These are phyloP conservation scores for Globia sparganii DNA, from an alignment of 2,888 invertebrate species.

Conservation along the genomic window DNA sequence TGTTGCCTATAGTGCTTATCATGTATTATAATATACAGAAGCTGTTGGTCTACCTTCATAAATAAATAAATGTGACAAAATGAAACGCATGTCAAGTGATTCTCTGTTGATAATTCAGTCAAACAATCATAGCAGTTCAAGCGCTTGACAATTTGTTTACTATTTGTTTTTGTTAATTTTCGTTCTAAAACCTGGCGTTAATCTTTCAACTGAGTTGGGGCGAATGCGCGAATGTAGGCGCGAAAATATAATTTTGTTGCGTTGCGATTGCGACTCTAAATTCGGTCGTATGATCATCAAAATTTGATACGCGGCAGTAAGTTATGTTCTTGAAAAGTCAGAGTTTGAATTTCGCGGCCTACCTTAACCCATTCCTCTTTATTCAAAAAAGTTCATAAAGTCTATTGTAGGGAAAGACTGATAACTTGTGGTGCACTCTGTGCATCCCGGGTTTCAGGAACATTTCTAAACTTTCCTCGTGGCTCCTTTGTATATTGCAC, in stretches of 20 bases:
- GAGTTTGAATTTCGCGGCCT: background rate
- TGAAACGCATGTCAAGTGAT: background rate
- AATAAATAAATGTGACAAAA: background rate
- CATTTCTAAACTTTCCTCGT: conserved; percentile 18
- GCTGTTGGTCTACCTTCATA: background rate
- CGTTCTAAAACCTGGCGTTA: background rate
- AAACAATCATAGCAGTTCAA: background rate
- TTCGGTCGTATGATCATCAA: background rate
- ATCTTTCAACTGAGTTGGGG: background rate
- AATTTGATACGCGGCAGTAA: background rate
- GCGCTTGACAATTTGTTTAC: background rate
- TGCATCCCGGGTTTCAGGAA: conserved; percentile 2
- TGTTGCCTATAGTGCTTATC: too few species aligned
- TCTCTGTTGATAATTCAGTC: background rate
- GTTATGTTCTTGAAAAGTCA: background rate
- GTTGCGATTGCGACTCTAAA: background rate
- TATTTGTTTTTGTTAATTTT: background rate
- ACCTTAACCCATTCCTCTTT: background rate
- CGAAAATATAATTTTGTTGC: background rate
- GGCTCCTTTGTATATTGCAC: conserved; percentile 12
- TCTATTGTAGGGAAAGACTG: conserved; percentile 35
- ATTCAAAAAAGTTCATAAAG: conserved; percentile 1
- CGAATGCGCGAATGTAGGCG: background rate
- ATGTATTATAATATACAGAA: background rate
- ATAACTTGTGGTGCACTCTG: background rate